Percentiles rank a stretch among this genome's conserved stretches.
Conservation (phyloP, 2,113 vertebrate species). For the Tragelaphus imberbis region DNA sequence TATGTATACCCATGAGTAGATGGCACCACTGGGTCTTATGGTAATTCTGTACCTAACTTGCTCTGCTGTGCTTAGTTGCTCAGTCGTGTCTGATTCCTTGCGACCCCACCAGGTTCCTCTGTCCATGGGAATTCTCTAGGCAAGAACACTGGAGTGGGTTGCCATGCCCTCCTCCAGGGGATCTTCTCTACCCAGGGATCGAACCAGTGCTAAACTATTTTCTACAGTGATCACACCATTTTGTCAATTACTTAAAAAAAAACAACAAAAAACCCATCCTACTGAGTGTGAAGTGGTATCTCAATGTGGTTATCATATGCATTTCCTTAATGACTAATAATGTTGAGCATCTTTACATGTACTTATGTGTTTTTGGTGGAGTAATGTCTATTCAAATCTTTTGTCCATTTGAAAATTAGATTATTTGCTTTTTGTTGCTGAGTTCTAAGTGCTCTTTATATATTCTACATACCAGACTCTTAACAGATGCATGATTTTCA, state of each 20-base stretch:
- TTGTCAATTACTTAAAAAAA: neutral
- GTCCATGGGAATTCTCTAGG: neutral
- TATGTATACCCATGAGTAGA: neutral
- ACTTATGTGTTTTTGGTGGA: neutral
- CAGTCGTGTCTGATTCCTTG: neutral
- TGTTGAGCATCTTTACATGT: neutral
- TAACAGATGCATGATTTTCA: neutral
- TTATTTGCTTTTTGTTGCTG: neutral
- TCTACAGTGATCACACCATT: neutral
- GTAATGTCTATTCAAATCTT: neutral
- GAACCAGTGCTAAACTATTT: neutral
- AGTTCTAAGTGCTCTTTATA: neutral
- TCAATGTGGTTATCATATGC: neutral
- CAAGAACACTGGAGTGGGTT: neutral
- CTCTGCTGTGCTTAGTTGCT: neutral
- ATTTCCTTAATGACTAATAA: neutral
- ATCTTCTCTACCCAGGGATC: neutral
- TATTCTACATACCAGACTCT: neutral
- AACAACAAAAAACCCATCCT: neutral
- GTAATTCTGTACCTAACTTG: neutral
- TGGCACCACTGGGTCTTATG: neutral
- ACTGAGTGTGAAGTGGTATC: neutral
- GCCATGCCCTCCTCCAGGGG: neutral
- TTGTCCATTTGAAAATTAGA: neutral
- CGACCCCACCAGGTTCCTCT: neutral